Conservation (phyloP, 1,140 invertebrate species). For the Brachionus angularis region DNA sequence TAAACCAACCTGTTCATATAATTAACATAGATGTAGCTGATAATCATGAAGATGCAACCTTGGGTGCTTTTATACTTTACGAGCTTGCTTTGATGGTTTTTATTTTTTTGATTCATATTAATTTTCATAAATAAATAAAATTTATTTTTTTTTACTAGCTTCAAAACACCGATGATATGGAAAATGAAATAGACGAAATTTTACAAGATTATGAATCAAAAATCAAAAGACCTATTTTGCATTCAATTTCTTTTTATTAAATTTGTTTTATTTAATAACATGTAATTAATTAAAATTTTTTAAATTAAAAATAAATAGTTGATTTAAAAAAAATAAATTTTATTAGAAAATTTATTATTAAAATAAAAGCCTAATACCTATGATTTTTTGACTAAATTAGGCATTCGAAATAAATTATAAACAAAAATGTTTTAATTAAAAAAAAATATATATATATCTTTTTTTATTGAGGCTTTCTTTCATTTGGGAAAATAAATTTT, state of each 20-base stretch:
- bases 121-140: conserved; percentile 15
- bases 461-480: too few species aligned
- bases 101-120: conserved; percentile 10
- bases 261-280: neutral
- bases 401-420: too few species aligned
- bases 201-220: conserved; percentile 90
- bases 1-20: conserved; percentile 71
- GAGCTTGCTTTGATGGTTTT: conserved; percentile 82
- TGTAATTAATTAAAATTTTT: too few species aligned
- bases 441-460: too few species aligned
- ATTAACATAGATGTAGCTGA: conserved; percentile 99
- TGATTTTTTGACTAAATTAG: too few species aligned
- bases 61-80: conserved; percentile 95
- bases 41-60: conserved; percentile 98
- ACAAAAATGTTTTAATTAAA: too few species aligned
- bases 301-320: too few species aligned
- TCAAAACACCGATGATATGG: conserved; percentile 81
- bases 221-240: conserved; percentile 66
- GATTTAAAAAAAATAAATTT: too few species aligned
- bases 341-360: too few species aligned
- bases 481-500: too few species aligned
- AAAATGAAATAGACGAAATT: conserved; percentile 96
- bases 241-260: conserved; percentile 33
- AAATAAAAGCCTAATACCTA: too few species aligned
- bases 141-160: conserved; percentile 67